Evolutionary conservation across 2,888 invertebrate genomes (phyloP), one percentile per base, ranked within the genome.

Genomic region (Cheilosia vulpina): DNA sequence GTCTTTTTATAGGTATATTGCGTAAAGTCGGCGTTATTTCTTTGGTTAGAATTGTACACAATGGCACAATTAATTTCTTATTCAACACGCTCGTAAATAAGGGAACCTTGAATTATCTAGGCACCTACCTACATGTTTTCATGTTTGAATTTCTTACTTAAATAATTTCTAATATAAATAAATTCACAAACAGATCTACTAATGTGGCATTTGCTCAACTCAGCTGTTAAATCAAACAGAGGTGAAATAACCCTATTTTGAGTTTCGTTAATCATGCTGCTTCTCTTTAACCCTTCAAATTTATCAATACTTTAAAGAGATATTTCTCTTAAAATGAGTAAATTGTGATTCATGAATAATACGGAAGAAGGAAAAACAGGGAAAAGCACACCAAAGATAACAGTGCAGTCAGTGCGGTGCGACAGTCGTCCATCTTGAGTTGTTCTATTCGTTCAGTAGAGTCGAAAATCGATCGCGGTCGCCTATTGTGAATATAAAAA

Each of bases 401-500:
- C 85, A 85, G 85, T 85, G 81, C 85, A 85, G 65, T 58, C 52
- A 73, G 65, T 76, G 52, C 57, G 43, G 60, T 57, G 57, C 73
- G 73, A 53, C 83, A 79, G 73, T 85, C 85, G 76, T 81, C 85
- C 85, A 85, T 77, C 72, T 85, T 72, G 85, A 72, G 77, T 85
- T 55, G 75, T 66, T 38, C 45, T 50, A 55, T 63, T 71, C 27
- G 84, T 65, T 13, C 43, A 60, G 45, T 47, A 21, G 53, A 65
- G 69, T 65, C 47, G 41, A 75, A 66, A 65, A 84, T 75, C 69
- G 79, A 69, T 69, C 65, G 27, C 65, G 68, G 63, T 73, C 75
- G 73, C 38, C 52, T 45, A 52, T 68, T 65, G 66, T 83, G 72
- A 73, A 68, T 38, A 38, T 4, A 78, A 83, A 11, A 27, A 53